Base-by-base conservation (phyloP, 2,888 invertebrate genomes). In the Sceliomorpha sp. region DNA sequence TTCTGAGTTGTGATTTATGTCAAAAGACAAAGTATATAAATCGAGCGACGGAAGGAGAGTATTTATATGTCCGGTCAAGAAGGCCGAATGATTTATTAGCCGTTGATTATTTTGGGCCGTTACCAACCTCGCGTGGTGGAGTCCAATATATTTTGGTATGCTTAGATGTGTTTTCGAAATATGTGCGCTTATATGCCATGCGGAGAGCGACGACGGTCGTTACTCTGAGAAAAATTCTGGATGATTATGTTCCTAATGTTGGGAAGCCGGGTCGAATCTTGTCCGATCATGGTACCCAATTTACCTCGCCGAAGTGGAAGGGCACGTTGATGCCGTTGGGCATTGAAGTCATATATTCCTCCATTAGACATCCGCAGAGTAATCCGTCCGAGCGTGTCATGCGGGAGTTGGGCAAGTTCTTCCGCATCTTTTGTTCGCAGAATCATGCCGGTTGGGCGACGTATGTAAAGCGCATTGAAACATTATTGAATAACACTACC, bases 351-450 rank as follows among this genome's bases (percentile, higher is more conserved):
- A n/a, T n/a, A n/a, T n/a, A n/a, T n/a, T n/a, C n/a, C n/a, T n/a
- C n/a, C n/a, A n/a, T n/a, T n/a, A n/a, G n/a, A n/a, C n/a, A n/a
- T n/a, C n/a, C n/a, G n/a, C n/a, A n/a, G n/a, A n/a, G n/a, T n/a
- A n/a, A 74, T n/a, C 69, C 71, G 0, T 51, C 62, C 6, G 72
- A 74, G 31, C 24, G 71, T 7, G 59, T 69, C 0, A 74, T 74
- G 72, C 12, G 68, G 0, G 74, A 74, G 17, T 14, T 72, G 1
- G 69, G 69, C 0, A 26, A 44, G 6, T 9, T 64, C 2, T 73
- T 62, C 31, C 26, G 72, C 24, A 70, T 60, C 0, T 59, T 67
- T 13, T 55, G 59, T 27, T 7, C 48, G 1, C 42, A 59, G 10
- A 32, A 45, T 31, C 72, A 72, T 42, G 60, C 60, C 5, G 17